Percentiles rank a stretch among this genome's conserved stretches.
phyloP scores from a whole-genome alignment of 2,113 vertebrate genomes.

The Turdus rufiventris region DNA sequence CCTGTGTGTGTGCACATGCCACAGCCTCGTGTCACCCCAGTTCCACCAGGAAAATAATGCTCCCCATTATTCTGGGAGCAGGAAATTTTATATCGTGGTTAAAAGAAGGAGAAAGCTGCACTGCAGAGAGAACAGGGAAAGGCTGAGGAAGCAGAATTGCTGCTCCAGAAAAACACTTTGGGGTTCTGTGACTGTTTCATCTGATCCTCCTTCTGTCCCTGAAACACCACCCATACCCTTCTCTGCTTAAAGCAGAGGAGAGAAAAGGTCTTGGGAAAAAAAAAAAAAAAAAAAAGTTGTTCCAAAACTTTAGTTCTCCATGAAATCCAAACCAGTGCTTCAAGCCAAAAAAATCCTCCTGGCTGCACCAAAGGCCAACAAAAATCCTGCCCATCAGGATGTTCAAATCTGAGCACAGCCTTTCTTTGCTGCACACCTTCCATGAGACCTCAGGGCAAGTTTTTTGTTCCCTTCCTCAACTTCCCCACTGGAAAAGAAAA shows the following conservation, averaged over 20 bases:
- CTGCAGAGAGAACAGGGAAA: not conserved
- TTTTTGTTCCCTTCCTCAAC: not conserved
- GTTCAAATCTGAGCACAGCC: not conserved
- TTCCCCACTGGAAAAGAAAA: not conserved
- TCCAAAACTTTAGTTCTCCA: not conserved
- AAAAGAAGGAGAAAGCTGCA: not conserved
- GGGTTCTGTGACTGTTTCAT: accelerated
- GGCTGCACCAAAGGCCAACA: not conserved
- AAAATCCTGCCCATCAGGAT: not conserved
- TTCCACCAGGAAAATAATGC: not conserved
- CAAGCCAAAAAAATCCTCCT: not conserved
- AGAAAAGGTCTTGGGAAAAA: not conserved
- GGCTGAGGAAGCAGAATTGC: not conserved
- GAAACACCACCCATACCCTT: not conserved
- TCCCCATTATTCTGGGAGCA: not conserved
- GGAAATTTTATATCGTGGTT: not conserved
- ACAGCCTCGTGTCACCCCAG: not conserved
- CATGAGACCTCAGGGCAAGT: not conserved
- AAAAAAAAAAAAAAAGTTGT: not conserved
- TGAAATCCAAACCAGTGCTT: not conserved
- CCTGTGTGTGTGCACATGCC: not conserved
- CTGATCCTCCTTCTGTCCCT: not conserved
- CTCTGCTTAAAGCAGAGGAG: not conserved
- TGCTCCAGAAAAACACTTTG: not conserved
- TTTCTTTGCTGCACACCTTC: not conserved